Evolutionary conservation across 1,140 invertebrate species (phyloP).

Genomic region (Maniola jurtina): DNA sequence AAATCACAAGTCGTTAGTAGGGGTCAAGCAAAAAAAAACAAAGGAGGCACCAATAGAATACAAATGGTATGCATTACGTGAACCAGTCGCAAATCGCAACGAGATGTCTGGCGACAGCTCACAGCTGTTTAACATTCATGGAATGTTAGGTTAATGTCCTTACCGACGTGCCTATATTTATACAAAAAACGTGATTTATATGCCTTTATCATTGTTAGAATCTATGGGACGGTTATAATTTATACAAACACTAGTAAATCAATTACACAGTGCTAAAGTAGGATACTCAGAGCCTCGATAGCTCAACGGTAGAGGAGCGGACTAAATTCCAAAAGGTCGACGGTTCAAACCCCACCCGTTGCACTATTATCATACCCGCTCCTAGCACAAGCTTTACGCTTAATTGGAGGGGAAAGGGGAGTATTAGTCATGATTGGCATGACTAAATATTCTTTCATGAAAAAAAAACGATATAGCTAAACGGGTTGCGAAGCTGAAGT

Average conservation of each 20-base stretch:
- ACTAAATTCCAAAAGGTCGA: too few relatives aligned
- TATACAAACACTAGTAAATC: background rate
- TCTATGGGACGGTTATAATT: background rate
- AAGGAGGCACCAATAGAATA: conserved; percentile 15
- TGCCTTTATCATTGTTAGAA: background rate
- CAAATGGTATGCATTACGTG: conserved; percentile 23
- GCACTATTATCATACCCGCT: too few relatives aligned
- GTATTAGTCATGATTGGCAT: too few relatives aligned
- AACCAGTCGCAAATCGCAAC: conserved; percentile 39
- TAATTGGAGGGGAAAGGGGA: too few relatives aligned
- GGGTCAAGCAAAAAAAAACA: conserved; percentile 8
- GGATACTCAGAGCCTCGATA: too few relatives aligned
- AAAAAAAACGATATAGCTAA: too few relatives aligned
- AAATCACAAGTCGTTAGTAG: background rate
- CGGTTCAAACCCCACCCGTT: too few relatives aligned
- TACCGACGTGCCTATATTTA: conserved; percentile 25
- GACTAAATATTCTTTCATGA: too few relatives aligned
- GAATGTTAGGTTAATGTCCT: conserved; percentile 54
- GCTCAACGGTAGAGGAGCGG: too few relatives aligned
- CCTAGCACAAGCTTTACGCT: too few relatives aligned
- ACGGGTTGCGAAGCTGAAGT: too few relatives aligned
- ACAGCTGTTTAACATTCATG: conserved; percentile 44
- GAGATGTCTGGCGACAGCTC: conserved; percentile 37
- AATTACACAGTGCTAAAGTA: too few relatives aligned
- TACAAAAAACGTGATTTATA: background rate